Base-by-base conservation (phyloP, 2,888 invertebrate species). In the Nemurella pictetii region DNA sequence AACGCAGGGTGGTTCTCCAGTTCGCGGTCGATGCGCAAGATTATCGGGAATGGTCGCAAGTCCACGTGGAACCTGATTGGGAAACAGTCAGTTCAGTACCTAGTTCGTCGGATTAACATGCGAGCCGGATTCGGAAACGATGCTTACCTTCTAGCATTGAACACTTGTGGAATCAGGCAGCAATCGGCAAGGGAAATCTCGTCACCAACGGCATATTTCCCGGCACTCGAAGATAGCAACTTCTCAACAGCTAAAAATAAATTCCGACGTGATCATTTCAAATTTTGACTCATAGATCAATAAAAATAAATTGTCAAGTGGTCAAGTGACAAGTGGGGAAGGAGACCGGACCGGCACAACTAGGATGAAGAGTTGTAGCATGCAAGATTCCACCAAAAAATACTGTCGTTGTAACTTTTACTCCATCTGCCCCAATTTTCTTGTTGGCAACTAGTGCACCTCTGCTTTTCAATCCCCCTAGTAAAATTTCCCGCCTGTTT, bases 101-200 rank as follows among this genome's bases (percentile, higher is more conserved):
- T 12, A 26, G 27, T 36, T 36, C 9, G 15, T 27, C 15, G n/a
- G n/a, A 27, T 20, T 75, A 12, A 9, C 27, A 27, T 12, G 12
- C 3, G 9, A 28, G n/a, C 12, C 81, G n/a, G n/a, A n/a, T n/a
- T n/a, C n/a, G n/a, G n/a, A 29, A 80, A 3, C 30, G 28, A 73
- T 72, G 85, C 87, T 87, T 89, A 96, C 96, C 97, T 95, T 90
- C 96, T 93, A 35, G 98, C 98, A 91, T 98, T 98, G 90, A 96
- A 97, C 84, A 98, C 95, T 91, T 99, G 99, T 80, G 99, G 99
- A 83, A 99, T 96, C 85, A 99, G 92, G 89, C 97, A 98, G 89
- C 98, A 96, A 90, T 99, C 99, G 4, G 99, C 99, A 89, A 99
- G 91, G 0, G 98, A 96, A 85, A 99, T 95, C 87, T 96, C 95